Base-by-base conservation (phyloP, 2,113 vertebrate genomes). In the Eublepharis macularius region DNA sequence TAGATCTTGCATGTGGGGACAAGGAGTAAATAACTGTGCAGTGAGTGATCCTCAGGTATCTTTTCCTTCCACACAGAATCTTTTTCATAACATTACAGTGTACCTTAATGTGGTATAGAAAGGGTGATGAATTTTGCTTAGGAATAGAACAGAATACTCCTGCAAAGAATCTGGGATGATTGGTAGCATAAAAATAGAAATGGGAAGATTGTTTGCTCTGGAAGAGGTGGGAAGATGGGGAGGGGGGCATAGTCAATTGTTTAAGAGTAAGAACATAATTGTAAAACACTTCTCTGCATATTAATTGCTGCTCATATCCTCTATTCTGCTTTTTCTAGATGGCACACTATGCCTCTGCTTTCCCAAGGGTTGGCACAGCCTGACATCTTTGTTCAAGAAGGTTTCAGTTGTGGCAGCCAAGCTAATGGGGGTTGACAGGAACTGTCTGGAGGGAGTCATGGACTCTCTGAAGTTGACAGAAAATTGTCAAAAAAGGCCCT, bases 341-440 rank as follows among this genome's bases (percentile, higher is more conserved):
- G 2, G 63, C 83, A 45, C 7, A 1, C 34, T 0, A 0, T 60
- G 9, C 2, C 83, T 0, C 5, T 1, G 0, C 84, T 34, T 9
- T 76, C 78, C 87, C 36, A 0, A 10, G 65, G 51, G 77, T 72
- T 60, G 72, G 29, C 29, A 12, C 0, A 0, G 26, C 60, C 24
- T 8, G 4, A 13, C 0, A 0, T 77, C 85, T 60, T 66, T 16
- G 9, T 76, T 32, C 43, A 73, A 85, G 63, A 63, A 82, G 68
- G 77, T 49, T 77, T 74, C 70, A 36, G 86, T 80, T n/a, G 45
- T 57, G 9, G 26, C 0, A 4, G 72, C 72, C 2, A 0, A 1
- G 80, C 84, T 91, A 81, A 92, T 84, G 8, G 0, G 83, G 72
- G 57, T 66, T 88, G 94, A 93, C 87, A 87, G 88, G 26, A 32